Percentiles rank a stretch among this genome's conserved stretches.
Evolutionary conservation across 2,797 vertebrate species (phyloP).

Genomic region (Carduelis carduelis): DNA sequence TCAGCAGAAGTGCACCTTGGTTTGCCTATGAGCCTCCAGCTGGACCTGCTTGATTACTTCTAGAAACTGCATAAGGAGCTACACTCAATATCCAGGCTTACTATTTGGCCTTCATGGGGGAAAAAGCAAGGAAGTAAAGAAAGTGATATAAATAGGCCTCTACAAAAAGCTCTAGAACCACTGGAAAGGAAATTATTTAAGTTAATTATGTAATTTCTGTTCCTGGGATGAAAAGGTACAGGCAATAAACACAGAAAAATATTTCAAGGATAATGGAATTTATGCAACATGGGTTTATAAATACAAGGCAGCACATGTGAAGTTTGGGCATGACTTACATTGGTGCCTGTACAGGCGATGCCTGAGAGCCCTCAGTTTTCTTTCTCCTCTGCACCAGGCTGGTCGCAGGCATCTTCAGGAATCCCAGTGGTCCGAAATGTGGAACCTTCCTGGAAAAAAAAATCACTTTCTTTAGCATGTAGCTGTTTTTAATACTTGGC

Average conservation of each 20-base stretch:
- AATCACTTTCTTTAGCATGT: neutral
- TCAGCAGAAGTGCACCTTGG: neutral
- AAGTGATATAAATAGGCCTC: neutral
- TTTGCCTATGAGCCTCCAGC: neutral
- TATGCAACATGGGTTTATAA: neutral
- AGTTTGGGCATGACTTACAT: neutral
- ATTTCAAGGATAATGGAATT: neutral
- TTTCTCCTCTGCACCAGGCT: neutral
- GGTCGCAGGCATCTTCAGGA: neutral
- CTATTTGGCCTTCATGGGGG: neutral
- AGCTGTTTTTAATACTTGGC: neutral
- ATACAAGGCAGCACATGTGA: neutral
- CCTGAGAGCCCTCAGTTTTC: neutral
- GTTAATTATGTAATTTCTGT: neutral
- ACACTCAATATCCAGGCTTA: neutral
- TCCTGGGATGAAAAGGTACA: neutral
- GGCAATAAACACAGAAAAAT: neutral
- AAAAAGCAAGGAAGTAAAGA: neutral
- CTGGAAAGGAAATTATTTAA: slow-evolving; percentile 2
- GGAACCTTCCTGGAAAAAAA: neutral
- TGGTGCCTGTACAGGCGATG: neutral
- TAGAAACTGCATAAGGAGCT: neutral
- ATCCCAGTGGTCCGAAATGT: neutral
- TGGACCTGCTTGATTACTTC: neutral
- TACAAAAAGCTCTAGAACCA: neutral